Evolutionary conservation across 2,113 vertebrate genomes (phyloP).

Genomic region (Megaptera novaeangliae): DNA sequence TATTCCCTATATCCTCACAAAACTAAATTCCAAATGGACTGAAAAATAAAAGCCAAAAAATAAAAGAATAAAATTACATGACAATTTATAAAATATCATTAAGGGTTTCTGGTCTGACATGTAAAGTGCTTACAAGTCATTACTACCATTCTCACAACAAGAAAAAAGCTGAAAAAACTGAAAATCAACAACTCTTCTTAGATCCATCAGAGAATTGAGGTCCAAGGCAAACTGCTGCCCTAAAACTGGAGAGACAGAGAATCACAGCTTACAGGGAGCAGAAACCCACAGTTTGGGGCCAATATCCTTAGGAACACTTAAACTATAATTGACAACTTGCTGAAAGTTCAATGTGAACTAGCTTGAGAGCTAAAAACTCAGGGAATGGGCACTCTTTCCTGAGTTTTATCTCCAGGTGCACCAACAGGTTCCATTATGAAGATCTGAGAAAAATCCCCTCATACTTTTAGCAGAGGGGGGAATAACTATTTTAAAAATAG

Average conservation of each 20-base stretch:
- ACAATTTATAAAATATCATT: not conserved
- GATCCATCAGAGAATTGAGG: not conserved
- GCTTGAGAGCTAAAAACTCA: not conserved
- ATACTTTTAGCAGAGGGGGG: not conserved
- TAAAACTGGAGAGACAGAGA: not conserved
- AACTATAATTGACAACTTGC: not conserved
- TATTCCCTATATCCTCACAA: not conserved
- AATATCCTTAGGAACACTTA: not conserved
- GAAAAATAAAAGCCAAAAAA: not conserved
- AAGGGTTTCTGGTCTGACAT: not conserved
- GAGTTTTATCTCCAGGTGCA: not conserved
- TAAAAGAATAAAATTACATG: not conserved
- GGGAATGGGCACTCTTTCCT: not conserved
- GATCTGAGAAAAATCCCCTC: not conserved
- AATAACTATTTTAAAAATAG: not conserved
- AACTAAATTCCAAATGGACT: not conserved
- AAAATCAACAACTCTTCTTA: not conserved
- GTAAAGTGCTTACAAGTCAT: not conserved
- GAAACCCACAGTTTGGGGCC: not conserved
- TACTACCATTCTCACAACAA: not conserved
- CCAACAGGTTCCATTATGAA: not conserved
- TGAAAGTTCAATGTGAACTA: not conserved
- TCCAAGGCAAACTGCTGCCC: not conserved
- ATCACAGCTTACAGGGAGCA: not conserved
- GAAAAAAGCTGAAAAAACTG: not conserved